Base-by-base conservation (phyloP, 2,888 invertebrate genomes). In the Limenitis camilla region DNA sequence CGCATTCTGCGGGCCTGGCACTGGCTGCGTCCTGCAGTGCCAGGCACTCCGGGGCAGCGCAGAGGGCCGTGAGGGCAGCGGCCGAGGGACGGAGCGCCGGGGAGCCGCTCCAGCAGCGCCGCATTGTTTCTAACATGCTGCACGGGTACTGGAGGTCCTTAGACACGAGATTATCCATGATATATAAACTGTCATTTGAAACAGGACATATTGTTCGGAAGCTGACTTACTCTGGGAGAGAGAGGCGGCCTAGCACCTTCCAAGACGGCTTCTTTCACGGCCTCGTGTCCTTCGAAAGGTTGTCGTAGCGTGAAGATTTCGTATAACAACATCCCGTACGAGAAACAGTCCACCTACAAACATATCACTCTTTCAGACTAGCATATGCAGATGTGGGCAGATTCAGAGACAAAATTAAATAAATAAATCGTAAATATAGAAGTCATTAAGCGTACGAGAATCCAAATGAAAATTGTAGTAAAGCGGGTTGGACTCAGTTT, bases 301-400 rank as follows among this genome's bases (percentile, higher is more conserved):
- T 96, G 95, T 41, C 96, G 92, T 42, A 98, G 88, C 0, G 97
- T 96, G 46, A 99, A 83, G 61, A 99, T 90, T 81, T 99, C 99
- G 78, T 98, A 99, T 63, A 99, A 89, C 72, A 99, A 94, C 98
- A 99, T 99, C 11, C 98, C 99, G 84, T 97, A 99, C 0, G 99
- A 99, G 81, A 99, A 99, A 63, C 98, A 97, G 75, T 99, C 99
- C 53, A 98, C 98, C 93, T 94, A 72, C 2, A 10, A 36, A 32
- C 8, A 11, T 10, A n/a, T n/a, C 7, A 11, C 29, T 10, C n/a
- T 1, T 8, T 27, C 31, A 30, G 8, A 27, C 9, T n/a, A 19
- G 5, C 32, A 29, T 31, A 35, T 31, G 19, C 19, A 19, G 19
- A 19, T 19, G 19, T 19, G 19, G 19, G 19, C 3, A 19, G 19